Percentiles rank a stretch among this genome's conserved stretches.
Evolutionary conservation across 2,113 vertebrate species (phyloP).

Genomic region (Semicossyphus pulcher): DNA sequence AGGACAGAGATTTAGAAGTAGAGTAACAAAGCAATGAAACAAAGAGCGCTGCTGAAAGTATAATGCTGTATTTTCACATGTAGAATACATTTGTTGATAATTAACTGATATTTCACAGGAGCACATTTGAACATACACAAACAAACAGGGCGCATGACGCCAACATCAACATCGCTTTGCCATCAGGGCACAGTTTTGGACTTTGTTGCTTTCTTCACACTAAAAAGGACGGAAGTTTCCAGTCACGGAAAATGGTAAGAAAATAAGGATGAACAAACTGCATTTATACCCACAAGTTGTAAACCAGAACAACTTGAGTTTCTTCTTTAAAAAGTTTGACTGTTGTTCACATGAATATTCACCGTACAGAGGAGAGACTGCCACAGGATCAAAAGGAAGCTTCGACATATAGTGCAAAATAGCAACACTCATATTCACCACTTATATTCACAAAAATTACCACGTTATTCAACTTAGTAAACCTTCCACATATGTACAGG

Average conservation of each 20-base stretch:
- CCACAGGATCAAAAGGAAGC: constrained; percentile 19
- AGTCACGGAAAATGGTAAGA: background rate
- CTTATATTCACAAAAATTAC: constrained; percentile 44
- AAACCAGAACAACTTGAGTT: constrained; percentile 13
- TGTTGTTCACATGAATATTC: constrained; percentile 17
- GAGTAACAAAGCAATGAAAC: constrained; percentile 7
- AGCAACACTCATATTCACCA: constrained; percentile 47
- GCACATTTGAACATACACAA: constrained; percentile 29
- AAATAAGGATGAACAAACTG: background rate
- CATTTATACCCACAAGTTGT: constrained; percentile 18
- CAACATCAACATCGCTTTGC: constrained; percentile 15
- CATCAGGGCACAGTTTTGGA: constrained; percentile 24
- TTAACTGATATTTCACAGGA: constrained; percentile 34
- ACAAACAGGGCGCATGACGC: constrained; percentile 3
- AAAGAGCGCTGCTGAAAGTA: constrained; percentile 16
- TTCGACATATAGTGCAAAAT: constrained; percentile 52
- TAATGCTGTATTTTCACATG: constrained; percentile 64
- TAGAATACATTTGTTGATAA: constrained; percentile 41
- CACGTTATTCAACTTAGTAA: constrained; percentile 16
- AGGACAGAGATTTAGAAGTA: background rate
- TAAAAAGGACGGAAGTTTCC: constrained; percentile 46
- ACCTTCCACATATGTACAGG: constrained; percentile 11
- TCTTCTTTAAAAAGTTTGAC: background rate
- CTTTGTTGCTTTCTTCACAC: constrained; percentile 19
- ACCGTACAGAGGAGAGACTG: background rate